Base-by-base conservation (phyloP, 2,888 invertebrate species). In the Zeuzera pyrina region DNA sequence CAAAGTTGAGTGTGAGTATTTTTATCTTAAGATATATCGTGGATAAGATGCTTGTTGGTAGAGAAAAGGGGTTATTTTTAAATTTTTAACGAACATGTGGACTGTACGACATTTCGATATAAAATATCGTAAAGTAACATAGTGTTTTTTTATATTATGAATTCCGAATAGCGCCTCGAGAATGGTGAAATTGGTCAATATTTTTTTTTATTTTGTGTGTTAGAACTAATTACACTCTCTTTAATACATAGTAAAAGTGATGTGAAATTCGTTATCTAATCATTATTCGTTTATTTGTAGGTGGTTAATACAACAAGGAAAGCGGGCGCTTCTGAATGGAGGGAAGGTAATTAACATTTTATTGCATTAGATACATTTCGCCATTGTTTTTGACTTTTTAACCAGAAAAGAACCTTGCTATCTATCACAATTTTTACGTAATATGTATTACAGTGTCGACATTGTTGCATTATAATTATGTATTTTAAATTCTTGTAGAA, bases 291-390 rank as follows among this genome's bases (percentile, higher is more conserved):
- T 52, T 57, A 34, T 54, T 65, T 61, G 28, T 74, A 84, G 84
- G 90, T 89, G 33, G 90, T 88, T 19, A 93, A 93, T 58, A 91
- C 88, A 49, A 89, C 87, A 38, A 86, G 89, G 42, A 89, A 87
- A 61, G 81, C 86, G 5, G 84, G 77, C 8, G 72, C 76, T 12
- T 59, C 83, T 8, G 86, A 87, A 41, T 85, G 84, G 57, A 84
- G 86, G 49, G 84, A 84, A 77, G 84, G 84, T 84, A 60, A 23
- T 12, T 23, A n/a, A n/a, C n/a, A n/a, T n/a, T n/a, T n/a, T n/a
- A n/a, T n/a, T n/a, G n/a, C n/a, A n/a, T n/a, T n/a, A n/a, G n/a
- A n/a, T n/a, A n/a, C n/a, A n/a, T n/a, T n/a, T n/a, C n/a, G n/a
- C n/a, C n/a, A n/a, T n/a, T n/a, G n/a, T n/a, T n/a, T n/a, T n/a